A percentile compares a stretch with the other conserved stretches of the same genome.
Conservation (phyloP, 2,888 invertebrate genomes). For the Drosophila affinis region DNA sequence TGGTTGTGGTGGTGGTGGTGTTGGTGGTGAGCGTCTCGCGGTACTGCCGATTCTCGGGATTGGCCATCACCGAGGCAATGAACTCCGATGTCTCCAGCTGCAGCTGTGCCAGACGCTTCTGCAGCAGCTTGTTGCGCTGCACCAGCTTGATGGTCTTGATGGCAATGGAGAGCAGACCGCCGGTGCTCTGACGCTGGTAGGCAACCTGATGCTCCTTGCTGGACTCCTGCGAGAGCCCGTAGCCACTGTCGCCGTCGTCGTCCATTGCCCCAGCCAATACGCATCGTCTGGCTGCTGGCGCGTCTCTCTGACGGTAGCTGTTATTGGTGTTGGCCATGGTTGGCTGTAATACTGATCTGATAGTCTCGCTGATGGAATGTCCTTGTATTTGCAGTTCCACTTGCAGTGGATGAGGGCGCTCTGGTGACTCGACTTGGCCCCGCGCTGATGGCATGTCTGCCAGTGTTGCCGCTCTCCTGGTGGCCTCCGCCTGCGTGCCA, state of each 20-base stretch:
- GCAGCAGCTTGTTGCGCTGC: slow-evolving; percentile 86
- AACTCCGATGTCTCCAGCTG: slow-evolving; percentile 87
- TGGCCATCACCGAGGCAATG: slow-evolving; percentile 86
- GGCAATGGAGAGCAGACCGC: slow-evolving; percentile 86
- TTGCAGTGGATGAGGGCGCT: not conserved
- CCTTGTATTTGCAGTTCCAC: slow-evolving; percentile 21
- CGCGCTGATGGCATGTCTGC: slow-evolving; percentile 16
- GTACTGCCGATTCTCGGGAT: slow-evolving; percentile 83
- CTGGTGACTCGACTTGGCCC: not conserved
- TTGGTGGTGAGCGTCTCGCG: slow-evolving; percentile 64
- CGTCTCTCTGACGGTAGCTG: slow-evolving; percentile 25
- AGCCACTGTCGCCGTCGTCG: slow-evolving; percentile 54
- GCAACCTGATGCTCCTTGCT: slow-evolving; percentile 32
- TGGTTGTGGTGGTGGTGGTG: not conserved
- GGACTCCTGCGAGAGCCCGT: slow-evolving; percentile 49
- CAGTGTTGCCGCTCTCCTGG: slow-evolving; percentile 16
- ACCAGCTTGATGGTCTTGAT: slow-evolving; percentile 87
- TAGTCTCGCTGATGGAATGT: slow-evolving; percentile 36
- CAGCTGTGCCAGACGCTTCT: slow-evolving; percentile 86
- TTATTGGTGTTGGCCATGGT: slow-evolving; percentile 45
- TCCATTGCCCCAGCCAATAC: slow-evolving; percentile 20
- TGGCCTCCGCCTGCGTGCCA: slow-evolving; percentile 12
- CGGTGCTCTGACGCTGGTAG: slow-evolving; percentile 54
- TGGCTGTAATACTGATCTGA: slow-evolving; percentile 72
- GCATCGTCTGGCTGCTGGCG: slow-evolving; percentile 2